phyloP scores from a whole-genome alignment of 2,113 vertebrate species.

The Tauraco erythrolophus region DNA sequence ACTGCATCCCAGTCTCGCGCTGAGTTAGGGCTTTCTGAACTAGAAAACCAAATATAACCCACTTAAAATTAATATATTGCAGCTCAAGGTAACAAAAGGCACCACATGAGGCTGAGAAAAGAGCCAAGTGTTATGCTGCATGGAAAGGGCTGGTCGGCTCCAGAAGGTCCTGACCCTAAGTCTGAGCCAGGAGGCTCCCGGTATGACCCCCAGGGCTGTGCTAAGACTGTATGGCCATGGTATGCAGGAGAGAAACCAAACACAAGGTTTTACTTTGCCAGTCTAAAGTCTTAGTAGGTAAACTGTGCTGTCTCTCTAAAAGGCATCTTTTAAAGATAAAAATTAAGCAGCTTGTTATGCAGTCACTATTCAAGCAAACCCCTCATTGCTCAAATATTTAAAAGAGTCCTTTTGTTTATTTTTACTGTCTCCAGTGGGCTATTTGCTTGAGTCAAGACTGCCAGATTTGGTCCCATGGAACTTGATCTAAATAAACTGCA shows the following conservation, averaged over 20 bases:
- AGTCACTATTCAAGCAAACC: constrained; percentile 4
- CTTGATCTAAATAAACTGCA: constrained; percentile 66
- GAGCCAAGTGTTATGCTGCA: neutral
- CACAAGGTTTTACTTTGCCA: neutral
- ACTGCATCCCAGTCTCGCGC: rapidly evolving
- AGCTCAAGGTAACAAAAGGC: constrained; percentile 1
- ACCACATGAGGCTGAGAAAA: neutral
- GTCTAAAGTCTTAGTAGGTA: neutral
- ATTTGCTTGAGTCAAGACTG: constrained; percentile 58
- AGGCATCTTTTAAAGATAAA: neutral
- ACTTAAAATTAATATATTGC: neutral
- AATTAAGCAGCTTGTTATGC: constrained; percentile 23
- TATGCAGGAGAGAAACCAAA: neutral
- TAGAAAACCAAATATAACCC: neutral
- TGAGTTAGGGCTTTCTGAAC: neutral
- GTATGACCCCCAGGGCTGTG: neutral
- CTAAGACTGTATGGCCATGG: neutral
- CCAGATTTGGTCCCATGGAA: constrained; percentile 61
- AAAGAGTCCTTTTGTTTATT: constrained; percentile 56
- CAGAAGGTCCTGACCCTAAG: constrained; percentile 10
- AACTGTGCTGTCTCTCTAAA: neutral
- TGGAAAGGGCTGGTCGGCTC: neutral
- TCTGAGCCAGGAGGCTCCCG: neutral
- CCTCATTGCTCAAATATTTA: constrained; percentile 51
- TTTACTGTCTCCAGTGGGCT: constrained; percentile 42